Evolutionary conservation across 2,888 invertebrate species (phyloP).

Genomic region (Lepas anatifera): DNA sequence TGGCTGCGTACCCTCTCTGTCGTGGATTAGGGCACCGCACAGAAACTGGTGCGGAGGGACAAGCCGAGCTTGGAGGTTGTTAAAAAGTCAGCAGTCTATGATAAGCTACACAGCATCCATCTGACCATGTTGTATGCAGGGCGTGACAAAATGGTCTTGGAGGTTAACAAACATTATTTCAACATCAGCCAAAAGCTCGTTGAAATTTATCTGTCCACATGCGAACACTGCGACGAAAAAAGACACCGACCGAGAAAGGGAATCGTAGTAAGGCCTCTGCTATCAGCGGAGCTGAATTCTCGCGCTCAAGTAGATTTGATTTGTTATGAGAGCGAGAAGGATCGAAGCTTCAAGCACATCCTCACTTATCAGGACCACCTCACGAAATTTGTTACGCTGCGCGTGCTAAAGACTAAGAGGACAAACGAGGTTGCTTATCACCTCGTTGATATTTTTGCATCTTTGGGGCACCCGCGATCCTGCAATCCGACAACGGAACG

Average conservation of each 20-base stretch:
- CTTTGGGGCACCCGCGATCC: no score
- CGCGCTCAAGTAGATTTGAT: slow-evolving; percentile 13
- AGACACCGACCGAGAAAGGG: slow-evolving; percentile 12
- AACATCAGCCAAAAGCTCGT: slow-evolving; percentile 14
- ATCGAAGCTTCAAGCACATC: slow-evolving; percentile 16
- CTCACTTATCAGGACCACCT: slow-evolving; percentile 16
- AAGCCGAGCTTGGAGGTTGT: background rate
- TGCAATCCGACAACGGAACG: no score
- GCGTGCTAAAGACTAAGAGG: slow-evolving; percentile 14
- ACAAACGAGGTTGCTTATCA: slow-evolving; percentile 14
- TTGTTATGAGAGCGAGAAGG: background rate
- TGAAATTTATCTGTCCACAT: slow-evolving; percentile 3
- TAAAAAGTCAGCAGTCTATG: slow-evolving; percentile 12
- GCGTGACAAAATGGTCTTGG: slow-evolving; percentile 14
- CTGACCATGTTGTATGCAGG: slow-evolving; percentile 14
- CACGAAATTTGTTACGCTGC: slow-evolving; percentile 13
- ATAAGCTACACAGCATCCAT: slow-evolving; percentile 14
- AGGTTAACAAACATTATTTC: slow-evolving; percentile 13
- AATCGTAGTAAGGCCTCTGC: slow-evolving; percentile 12
- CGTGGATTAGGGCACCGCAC: no score
- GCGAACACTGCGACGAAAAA: slow-evolving; percentile 14
- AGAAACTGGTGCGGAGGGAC: background rate
- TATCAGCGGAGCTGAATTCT: slow-evolving; percentile 12
- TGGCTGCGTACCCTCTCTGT: no score
- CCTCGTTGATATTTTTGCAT: no score